Conservation (phyloP, 1,140 invertebrate species). For the Anoplophora glabripennis region DNA sequence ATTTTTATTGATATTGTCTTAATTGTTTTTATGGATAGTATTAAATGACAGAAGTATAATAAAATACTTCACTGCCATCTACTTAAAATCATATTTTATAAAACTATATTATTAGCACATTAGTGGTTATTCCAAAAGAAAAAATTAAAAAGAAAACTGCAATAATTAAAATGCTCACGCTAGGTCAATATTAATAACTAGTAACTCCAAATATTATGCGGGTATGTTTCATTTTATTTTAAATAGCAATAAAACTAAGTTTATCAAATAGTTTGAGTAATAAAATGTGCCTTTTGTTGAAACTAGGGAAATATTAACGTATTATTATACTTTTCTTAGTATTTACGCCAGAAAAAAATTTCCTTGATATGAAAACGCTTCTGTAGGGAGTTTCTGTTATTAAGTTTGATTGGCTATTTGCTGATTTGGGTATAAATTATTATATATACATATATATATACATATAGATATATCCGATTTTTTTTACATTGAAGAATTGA, state of each 20-base stretch:
- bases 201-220: slow-evolving; percentile 1
- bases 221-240: slow-evolving; percentile 8
- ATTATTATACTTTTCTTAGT: neutral
- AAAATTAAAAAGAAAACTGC: neutral
- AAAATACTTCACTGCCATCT: slow-evolving; percentile 33
- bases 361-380: neutral
- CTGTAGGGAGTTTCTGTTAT: neutral
- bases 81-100: slow-evolving; percentile 22
- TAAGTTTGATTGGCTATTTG: neutral
- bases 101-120: slow-evolving; percentile 1
- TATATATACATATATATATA: too few relatives aligned
- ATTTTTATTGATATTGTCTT: slow-evolving; percentile 30
- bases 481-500: neutral
- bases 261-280: slow-evolving; percentile 7
- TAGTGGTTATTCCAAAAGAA: neutral
- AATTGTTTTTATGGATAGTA: slow-evolving; percentile 32
- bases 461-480: slow-evolving; percentile 12
- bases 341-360: neutral
- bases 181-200: neutral
- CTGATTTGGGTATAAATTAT: neutral
- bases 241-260: slow-evolving; percentile 16
- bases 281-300: slow-evolving; percentile 17
- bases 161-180: neutral
- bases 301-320: neutral
- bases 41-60: slow-evolving; percentile 20